Conservation (phyloP, 2,888 invertebrate species). For the Cotesia congregata region DNA sequence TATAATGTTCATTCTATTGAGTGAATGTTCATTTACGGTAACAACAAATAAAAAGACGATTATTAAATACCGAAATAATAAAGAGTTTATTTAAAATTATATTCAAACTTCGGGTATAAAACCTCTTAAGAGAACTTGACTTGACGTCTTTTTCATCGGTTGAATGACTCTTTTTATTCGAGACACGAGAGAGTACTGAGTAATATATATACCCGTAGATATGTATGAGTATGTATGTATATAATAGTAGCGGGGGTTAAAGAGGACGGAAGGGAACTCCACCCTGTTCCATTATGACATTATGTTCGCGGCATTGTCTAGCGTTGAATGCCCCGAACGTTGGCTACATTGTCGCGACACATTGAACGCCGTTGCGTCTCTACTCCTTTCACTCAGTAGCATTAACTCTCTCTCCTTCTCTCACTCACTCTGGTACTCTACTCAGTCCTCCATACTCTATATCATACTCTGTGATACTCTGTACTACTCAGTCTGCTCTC, state of each 20-base stretch:
- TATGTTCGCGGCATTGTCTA: conserved; percentile 68
- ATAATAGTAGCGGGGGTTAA: conserved; percentile 11
- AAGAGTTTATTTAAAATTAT: conserved; percentile 3
- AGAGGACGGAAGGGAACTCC: conserved; percentile 43
- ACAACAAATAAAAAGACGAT: not conserved
- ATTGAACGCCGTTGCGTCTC: conserved; percentile 56
- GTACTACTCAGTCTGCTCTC: not conserved
- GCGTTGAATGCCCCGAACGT: conserved; percentile 67
- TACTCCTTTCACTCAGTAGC: conserved; percentile 61
- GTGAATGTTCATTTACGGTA: not conserved
- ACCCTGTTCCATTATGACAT: conserved; percentile 68
- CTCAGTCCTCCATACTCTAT: not conserved
- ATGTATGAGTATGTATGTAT: not conserved
- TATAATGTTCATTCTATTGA: not conserved
- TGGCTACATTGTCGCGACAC: conserved; percentile 67
- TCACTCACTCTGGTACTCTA: not conserved
- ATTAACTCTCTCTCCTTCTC: conserved; percentile 60
- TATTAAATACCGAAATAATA: conserved; percentile 5
- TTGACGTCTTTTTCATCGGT: conserved; percentile 17
- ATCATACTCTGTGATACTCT: not conserved
- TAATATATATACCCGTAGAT: not conserved
- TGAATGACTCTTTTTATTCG: conserved; percentile 16
- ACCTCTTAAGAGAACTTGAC: not conserved
- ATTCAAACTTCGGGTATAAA: not conserved
- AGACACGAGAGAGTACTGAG: conserved; percentile 9